phyloP scores from a whole-genome alignment of 2,888 invertebrate genomes.

The Galerucella calmariensis region DNA sequence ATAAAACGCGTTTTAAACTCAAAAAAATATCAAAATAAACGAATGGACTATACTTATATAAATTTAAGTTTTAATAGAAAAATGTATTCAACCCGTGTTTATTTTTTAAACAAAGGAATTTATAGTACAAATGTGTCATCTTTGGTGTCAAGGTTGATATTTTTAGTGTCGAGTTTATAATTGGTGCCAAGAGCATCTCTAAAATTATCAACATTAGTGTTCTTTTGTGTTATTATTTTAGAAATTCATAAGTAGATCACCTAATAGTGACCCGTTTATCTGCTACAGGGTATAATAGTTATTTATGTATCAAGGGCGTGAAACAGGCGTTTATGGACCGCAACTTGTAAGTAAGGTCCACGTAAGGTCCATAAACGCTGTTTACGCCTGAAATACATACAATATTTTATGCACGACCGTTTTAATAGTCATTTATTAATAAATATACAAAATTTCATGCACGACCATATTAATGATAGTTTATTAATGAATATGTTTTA shows the following conservation, averaged over 20 bases:
- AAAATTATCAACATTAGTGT: not conserved
- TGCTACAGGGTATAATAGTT: not conserved
- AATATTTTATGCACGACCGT: not conserved
- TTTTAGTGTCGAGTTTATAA: constrained; percentile 39
- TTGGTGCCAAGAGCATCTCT: constrained; percentile 40
- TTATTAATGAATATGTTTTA: too few species aligned
- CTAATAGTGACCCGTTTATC: not conserved
- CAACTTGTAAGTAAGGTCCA: too few species aligned
- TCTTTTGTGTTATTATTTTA: constrained; percentile 3
- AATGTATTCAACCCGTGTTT: not conserved
- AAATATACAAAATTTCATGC: too few species aligned
- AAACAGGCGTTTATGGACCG: too few species aligned
- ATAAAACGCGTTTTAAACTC: not conserved
- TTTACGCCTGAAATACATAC: too few species aligned
- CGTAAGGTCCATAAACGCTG: too few species aligned
- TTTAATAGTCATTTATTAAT: too few species aligned
- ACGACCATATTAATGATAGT: too few species aligned
- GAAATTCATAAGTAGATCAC: not conserved
- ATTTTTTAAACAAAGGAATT: constrained; percentile 13
- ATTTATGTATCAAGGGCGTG: too few species aligned
- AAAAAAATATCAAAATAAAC: not conserved
- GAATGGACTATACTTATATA: not conserved
- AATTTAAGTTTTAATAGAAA: not conserved
- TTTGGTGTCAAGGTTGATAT: constrained; percentile 42
- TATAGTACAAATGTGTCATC: constrained; percentile 18